Percentiles rank a stretch among this genome's conserved stretches.
Conservation (phyloP, 2,797 vertebrate species). For the Sebastes miniatus region DNA sequence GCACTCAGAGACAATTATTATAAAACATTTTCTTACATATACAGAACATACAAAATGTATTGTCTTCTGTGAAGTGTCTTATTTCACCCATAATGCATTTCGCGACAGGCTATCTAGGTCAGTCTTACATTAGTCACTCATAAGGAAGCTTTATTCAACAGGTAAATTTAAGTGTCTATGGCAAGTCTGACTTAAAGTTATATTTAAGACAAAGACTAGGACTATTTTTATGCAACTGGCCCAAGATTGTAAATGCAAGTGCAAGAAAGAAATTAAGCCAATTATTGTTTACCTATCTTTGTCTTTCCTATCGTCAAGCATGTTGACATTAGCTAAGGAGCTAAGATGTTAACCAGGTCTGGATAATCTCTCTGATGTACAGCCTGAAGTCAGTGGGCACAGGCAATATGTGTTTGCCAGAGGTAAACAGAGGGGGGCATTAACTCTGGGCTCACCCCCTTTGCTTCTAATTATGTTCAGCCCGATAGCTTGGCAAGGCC, state of each 20-base stretch:
- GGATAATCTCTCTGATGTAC: background rate
- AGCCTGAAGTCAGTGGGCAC: background rate
- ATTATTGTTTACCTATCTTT: background rate
- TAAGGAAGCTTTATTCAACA: too few species aligned
- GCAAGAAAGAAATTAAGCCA: background rate
- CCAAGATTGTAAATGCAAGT: background rate
- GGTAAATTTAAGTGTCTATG: background rate
- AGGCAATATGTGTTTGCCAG: background rate
- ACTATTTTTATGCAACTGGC: background rate
- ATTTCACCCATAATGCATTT: too few species aligned
- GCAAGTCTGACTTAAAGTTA: background rate
- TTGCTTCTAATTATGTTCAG: conserved; percentile 31
- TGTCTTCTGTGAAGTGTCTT: too few species aligned
- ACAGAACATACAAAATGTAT: background rate
- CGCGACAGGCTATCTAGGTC: too few species aligned
- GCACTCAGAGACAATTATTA: background rate
- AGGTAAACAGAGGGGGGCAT: conserved; percentile 22
- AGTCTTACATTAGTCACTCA: too few species aligned
- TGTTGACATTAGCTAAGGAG: background rate
- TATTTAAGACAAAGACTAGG: background rate
- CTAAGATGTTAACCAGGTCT: background rate
- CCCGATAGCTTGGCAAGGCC: conserved; percentile 25
- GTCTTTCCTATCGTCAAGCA: background rate
- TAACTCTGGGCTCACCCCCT: background rate
- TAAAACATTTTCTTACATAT: background rate